Base-by-base conservation (phyloP, 2,113 vertebrate genomes). In the Leucosticte australis region DNA sequence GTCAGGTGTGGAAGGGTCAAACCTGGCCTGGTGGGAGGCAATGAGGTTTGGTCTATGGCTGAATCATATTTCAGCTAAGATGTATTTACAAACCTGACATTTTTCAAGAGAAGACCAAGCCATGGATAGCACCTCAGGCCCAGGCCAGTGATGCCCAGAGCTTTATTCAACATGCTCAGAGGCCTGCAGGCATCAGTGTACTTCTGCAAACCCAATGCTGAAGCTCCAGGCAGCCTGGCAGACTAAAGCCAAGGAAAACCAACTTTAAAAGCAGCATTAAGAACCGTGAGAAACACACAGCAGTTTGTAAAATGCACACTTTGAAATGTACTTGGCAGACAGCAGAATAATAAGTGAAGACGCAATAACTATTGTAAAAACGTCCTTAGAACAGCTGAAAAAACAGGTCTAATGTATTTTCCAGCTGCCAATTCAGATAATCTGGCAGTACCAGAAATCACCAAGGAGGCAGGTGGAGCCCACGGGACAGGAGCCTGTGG, bases 391-490 rank as follows among this genome's bases (percentile, higher is more conserved):
- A 83, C 20, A 67, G 31, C 87, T 52, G 42, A 86, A 88, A 95
- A 75, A 83, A 92, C 11, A 62, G 37, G 14, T 87, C 55, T 95
- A 91, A 87, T n/a, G 22, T 63, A 60, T 86, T 96, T 96, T 83
- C 46, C 49, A 74, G 84, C 71, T 78, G 84, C 57, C 62, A 18
- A 59, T 46, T 69, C 73, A 64, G 92, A 79, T 83, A 88, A 95
- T 88, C 60, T 71, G 74, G 90, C 60, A 81, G 33, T 33, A 87
- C 42, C 2, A 65, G 63, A 47, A 55, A 74, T 59, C 73, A 62
- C 60, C 79, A 88, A 65, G 55, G 37, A 82, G 37, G 35, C 44
- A 65, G 10, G 2, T 46, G 20, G 47, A 81, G 41, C 42, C 53
- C 37, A 24, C 0, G 0, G 57, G 81, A 69, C 4, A 56, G 46